Percentiles rank a stretch among this genome's conserved stretches.
Evolutionary conservation across 1,140 invertebrate species (phyloP).

Genomic region (Drosophila funebris): DNA sequence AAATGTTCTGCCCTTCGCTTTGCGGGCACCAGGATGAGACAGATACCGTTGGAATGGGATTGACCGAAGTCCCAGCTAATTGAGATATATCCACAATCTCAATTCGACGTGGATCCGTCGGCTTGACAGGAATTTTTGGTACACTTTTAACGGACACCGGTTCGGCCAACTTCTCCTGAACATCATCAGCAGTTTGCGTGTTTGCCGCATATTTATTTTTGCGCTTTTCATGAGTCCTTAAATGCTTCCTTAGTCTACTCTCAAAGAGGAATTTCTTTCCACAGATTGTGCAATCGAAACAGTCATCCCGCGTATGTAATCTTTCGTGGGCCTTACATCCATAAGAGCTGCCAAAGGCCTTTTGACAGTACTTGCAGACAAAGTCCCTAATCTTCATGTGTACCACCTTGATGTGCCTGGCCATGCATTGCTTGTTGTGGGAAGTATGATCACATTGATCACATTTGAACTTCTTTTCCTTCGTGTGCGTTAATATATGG

Average conservation of each 20-base stretch:
- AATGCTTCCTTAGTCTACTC: slow-evolving; percentile 69
- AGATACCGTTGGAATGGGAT: slow-evolving; percentile 73
- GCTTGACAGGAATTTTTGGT: slow-evolving; percentile 2
- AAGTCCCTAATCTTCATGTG: slow-evolving; percentile 78
- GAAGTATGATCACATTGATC: slow-evolving; percentile 70
- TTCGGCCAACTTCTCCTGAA: background rate
- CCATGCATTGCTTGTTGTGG: slow-evolving; percentile 71
- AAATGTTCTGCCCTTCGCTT: slow-evolving; percentile 76
- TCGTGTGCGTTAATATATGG: slow-evolving; percentile 77
- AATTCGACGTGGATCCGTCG: slow-evolving; percentile 50
- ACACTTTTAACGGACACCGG: background rate
- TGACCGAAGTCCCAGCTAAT: slow-evolving; percentile 71
- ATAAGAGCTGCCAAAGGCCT: slow-evolving; percentile 72
- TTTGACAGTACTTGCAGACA: slow-evolving; percentile 75
- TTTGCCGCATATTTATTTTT: slow-evolving; percentile 42
- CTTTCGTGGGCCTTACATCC: slow-evolving; percentile 76
- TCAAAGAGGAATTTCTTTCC: slow-evolving; percentile 72
- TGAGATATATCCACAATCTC: slow-evolving; percentile 74
- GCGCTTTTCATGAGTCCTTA: slow-evolving; percentile 73
- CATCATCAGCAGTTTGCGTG: background rate
- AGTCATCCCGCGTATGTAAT: slow-evolving; percentile 84
- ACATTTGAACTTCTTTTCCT: slow-evolving; percentile 77
- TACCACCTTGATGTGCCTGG: slow-evolving; percentile 74
- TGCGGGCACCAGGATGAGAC: slow-evolving; percentile 77
- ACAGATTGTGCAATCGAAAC: slow-evolving; percentile 76